Base-by-base conservation (phyloP, 2,888 invertebrate species). In the Erpobdella octoculata region DNA sequence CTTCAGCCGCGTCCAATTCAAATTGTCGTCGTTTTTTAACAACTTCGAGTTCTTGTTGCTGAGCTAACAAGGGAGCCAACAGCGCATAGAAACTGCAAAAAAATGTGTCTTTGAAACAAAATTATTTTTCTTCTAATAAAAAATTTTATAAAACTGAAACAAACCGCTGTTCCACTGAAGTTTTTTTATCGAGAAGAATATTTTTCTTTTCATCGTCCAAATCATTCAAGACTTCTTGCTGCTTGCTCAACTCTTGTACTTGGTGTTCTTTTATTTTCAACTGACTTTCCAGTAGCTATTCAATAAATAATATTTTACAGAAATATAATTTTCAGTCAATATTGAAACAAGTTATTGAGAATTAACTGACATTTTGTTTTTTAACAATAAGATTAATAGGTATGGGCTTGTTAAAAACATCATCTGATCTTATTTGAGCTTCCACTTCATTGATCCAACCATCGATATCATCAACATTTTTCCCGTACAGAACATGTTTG, bases 321-420 rank as follows among this genome's bases (percentile, higher is more conserved):
- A 67, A 36, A 28, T 28, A 21, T 67, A 36, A 66, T 38, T 28
- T 15, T 8, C n/a, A 4, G 25, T 38, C 53, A n/a, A n/a, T n/a
- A n/a, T n/a, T n/a, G n/a, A n/a, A 59, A 59, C 31, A 35, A 65
- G 15, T 36, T 15, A 8, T 12, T 41, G 15, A 21, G 21, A 8
- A 38, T 8, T 35, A 48, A 79, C 79, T 79, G 80, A 86, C 86
- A 81, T 95, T 94, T 85, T 98, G 98, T 85, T 96, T 96, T 86
- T 97, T 96, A 91, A 98, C 95, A 68, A 96, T 88, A 81, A 97
- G 93, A 81, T 97, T 98, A 74, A 98, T 97, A 62, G 96, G 96
- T 70, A 97, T 96, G 80, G 98, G 87, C 87, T 98, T 97, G 74
- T 84, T 84, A 78, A 81, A 94, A 35, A 79, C 77, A 65, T 81